Evolutionary conservation across 2,797 vertebrate genomes (phyloP), one percentile per base, ranked within the genome.

Genomic region (Microctenopoma steveboyesi): DNA sequence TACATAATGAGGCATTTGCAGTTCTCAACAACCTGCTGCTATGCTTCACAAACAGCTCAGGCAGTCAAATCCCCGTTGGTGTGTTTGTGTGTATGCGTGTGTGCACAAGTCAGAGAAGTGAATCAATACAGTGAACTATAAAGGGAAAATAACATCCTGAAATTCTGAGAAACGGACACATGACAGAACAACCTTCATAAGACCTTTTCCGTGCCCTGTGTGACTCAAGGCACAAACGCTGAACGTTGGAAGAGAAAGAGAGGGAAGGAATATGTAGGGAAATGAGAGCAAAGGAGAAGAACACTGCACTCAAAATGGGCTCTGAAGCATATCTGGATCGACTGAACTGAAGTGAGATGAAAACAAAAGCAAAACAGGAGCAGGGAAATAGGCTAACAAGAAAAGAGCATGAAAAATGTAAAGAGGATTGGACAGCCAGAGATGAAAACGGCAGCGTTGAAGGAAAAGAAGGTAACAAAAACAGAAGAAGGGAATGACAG

Each of bases 1-100:
- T 86, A 78, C 74, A 88, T 85, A 89, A 89, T 86, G 60, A 88
- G 62, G 63, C 64, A 78, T 82, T 86, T 77, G 61, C 74, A 78
- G 71, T 62, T 78, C 62, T 74, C 43, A 80, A 75, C 68, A 84
- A 88, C 85, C 74, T 86, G 83, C 79, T 82, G 78, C 73, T 87
- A 15, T 50, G 49, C 72, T 77, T 84, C 73, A 66, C 59, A 79
- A 85, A 69, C 76, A 71, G 61, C 81, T 74, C 55, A 54, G 52
- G 46, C 74, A 69, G 69, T 74, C 72, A 57, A 81, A 80, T 66
- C 58, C 48, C 60, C 59, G 66, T 70, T 60, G 49, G 13, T 50
- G 22, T 64, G 45, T 70, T 28, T 61, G 62, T 25, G 62, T 43
- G n/a, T 50, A 10, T 49, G 48, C 12, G 28, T 28, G 48, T 7